These are phyloP conservation scores for Ptilorrhoa leucosticta DNA, from an alignment of 2,113 vertebrate species.

Conservation along the genomic window DNA sequence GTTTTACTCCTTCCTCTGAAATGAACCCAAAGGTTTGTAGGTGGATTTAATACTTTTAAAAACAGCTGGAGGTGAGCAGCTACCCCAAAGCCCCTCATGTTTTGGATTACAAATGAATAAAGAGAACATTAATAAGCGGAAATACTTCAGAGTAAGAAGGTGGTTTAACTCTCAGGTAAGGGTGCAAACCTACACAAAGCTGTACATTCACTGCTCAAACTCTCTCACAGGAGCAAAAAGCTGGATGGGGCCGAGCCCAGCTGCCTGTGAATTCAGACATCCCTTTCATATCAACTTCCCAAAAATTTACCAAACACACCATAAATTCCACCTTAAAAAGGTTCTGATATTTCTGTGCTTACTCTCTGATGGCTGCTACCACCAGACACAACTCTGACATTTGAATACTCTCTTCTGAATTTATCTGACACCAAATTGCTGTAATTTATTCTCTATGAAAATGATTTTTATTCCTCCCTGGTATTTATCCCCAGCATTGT, in stretches of 20 bases:
- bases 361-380: neutral
- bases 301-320: neutral
- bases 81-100: neutral
- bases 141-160: neutral
- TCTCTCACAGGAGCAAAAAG: neutral
- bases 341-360: neutral
- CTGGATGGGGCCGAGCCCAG: neutral
- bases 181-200: neutral
- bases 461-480: neutral
- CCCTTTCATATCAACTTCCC: neutral
- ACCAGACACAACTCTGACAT: neutral
- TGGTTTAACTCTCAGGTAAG: neutral
- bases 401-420: neutral
- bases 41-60: neutral
- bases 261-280: neutral
- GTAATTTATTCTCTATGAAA: neutral
- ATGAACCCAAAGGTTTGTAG: neutral
- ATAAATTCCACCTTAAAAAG: neutral
- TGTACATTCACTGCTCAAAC: neutral
- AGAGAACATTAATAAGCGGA: neutral
- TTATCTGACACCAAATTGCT: neutral
- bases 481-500: neutral
- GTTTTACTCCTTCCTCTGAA: neutral
- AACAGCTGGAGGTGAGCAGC: neutral
- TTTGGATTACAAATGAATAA: neutral